Conservation (phyloP, 2,888 invertebrate species). For the Torymus auratus region DNA sequence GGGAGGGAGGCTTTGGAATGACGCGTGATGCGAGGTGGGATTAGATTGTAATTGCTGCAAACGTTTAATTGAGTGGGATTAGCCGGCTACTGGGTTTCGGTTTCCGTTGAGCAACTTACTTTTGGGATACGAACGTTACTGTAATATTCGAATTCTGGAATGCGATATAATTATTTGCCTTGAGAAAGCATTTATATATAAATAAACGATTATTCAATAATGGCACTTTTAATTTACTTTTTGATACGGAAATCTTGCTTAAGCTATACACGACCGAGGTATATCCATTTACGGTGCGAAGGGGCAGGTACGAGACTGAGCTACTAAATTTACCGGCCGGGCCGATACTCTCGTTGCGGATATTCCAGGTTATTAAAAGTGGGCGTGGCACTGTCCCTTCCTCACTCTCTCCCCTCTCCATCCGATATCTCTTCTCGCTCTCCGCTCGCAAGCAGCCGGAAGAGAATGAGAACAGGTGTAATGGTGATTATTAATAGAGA, state of each 20-base stretch:
- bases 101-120: no score
- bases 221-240: no score
- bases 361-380: conserved; percentile 76
- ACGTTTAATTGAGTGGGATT: conserved; percentile 1
- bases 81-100: no score
- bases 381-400: conserved; percentile 64
- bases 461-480: conserved; percentile 71
- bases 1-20: no score
- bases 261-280: background rate
- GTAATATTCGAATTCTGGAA: no score
- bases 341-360: conserved; percentile 61
- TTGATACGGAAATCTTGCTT: no score
- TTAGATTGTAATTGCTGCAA: no score
- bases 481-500: conserved; percentile 71
- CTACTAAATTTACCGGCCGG: conserved; percentile 72
- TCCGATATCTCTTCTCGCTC: conserved; percentile 9
- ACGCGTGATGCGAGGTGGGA: no score
- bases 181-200: no score
- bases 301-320: conserved; percentile 25
- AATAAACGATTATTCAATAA: no score
- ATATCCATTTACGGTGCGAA: conserved; percentile 44
- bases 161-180: no score
- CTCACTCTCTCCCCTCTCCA: conserved; percentile 5
- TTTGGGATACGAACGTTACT: no score
- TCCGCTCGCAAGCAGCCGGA: conserved; percentile 45